Percentiles rank a stretch among this genome's conserved stretches.
Conservation (phyloP, 2,888 invertebrate species). For the Punctoribates punctum region DNA sequence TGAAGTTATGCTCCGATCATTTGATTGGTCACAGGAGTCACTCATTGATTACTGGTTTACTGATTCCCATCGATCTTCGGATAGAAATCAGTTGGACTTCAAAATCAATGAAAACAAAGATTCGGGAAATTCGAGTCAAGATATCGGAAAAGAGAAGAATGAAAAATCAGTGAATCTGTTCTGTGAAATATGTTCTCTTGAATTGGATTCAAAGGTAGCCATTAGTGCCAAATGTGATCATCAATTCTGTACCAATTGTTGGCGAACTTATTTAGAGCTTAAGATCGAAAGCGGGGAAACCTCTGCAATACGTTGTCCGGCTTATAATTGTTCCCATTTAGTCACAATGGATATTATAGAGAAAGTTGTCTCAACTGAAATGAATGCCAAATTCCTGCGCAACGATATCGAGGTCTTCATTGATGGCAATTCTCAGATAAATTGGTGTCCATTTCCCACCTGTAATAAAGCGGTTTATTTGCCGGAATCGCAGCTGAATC, state of each 20-base stretch:
- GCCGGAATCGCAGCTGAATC: neutral
- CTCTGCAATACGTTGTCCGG: slow-evolving; percentile 65
- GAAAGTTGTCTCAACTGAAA: slow-evolving; percentile 63
- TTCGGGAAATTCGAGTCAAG: slow-evolving; percentile 40
- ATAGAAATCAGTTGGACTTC: neutral
- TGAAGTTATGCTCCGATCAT: slow-evolving; percentile 64
- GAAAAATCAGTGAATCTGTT: neutral
- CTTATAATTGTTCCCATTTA: slow-evolving; percentile 62
- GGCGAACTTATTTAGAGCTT: slow-evolving; percentile 64
- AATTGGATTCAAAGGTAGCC: neutral
- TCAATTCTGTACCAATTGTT: slow-evolving; percentile 63
- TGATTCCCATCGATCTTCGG: slow-evolving; percentile 59
- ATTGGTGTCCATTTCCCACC: slow-evolving; percentile 67
- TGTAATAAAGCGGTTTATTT: slow-evolving; percentile 62
- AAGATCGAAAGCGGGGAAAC: slow-evolving; percentile 66
- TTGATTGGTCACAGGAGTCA: slow-evolving; percentile 67
- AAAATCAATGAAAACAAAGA: slow-evolving; percentile 46
- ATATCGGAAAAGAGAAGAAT: neutral
- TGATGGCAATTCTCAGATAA: slow-evolving; percentile 65
- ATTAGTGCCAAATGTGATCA: slow-evolving; percentile 59
- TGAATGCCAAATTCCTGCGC: slow-evolving; percentile 64
- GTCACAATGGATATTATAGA: slow-evolving; percentile 66
- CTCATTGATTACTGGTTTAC: slow-evolving; percentile 66
- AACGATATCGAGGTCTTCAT: slow-evolving; percentile 71
- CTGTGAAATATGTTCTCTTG: slow-evolving; percentile 20